Percentiles rank a stretch among this genome's conserved stretches.
These are phyloP conservation scores for Lithophane socia DNA, from an alignment of 2,888 invertebrate species.

Conservation along the genomic window DNA sequence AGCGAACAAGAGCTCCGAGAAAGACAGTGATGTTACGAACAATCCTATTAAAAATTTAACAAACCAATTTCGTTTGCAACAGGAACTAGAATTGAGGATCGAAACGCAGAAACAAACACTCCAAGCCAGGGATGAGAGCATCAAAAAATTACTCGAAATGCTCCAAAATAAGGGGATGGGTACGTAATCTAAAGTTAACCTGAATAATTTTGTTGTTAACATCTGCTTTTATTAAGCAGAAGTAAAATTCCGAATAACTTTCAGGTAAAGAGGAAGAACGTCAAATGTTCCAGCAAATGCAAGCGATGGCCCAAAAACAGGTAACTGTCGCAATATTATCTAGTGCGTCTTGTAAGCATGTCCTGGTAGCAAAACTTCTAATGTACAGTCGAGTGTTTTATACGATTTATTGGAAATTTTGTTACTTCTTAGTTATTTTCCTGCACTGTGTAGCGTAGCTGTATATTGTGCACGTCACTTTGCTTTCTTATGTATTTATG, in stretches of 20 bases:
- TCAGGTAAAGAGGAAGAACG: slow-evolving; percentile 98
- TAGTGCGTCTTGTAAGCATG: slow-evolving; percentile 73
- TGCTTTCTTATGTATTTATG: slow-evolving; percentile 83
- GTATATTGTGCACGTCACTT: slow-evolving; percentile 84
- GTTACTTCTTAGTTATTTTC: slow-evolving; percentile 70
- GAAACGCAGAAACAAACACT: slow-evolving; percentile 99
- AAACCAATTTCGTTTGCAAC: slow-evolving; percentile 68
- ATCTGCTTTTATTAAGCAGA: slow-evolving; percentile 68
- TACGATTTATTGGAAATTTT: slow-evolving; percentile 74
- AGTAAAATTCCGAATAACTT: slow-evolving; percentile 83
- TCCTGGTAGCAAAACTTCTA: slow-evolving; percentile 73
- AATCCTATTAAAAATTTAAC: slow-evolving; percentile 51
- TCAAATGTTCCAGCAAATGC: slow-evolving; percentile 99
- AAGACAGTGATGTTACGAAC: slow-evolving; percentile 38
- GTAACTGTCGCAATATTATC: slow-evolving; percentile 88
- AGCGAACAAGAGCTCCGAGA: slow-evolving; percentile 15
- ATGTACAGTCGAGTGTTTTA: slow-evolving; percentile 47
- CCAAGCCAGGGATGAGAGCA: slow-evolving; percentile 98
- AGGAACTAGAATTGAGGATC: slow-evolving; percentile 98
- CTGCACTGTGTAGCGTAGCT: slow-evolving; percentile 79
- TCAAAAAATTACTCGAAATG: slow-evolving; percentile 99
- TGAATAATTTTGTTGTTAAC: slow-evolving; percentile 48
- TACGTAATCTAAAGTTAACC: slow-evolving; percentile 87
- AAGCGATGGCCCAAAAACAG: slow-evolving; percentile 99
- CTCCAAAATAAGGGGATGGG: slow-evolving; percentile 99